Base-by-base conservation (phyloP, 2,113 vertebrate genomes). In the Ammospiza caudacuta region DNA sequence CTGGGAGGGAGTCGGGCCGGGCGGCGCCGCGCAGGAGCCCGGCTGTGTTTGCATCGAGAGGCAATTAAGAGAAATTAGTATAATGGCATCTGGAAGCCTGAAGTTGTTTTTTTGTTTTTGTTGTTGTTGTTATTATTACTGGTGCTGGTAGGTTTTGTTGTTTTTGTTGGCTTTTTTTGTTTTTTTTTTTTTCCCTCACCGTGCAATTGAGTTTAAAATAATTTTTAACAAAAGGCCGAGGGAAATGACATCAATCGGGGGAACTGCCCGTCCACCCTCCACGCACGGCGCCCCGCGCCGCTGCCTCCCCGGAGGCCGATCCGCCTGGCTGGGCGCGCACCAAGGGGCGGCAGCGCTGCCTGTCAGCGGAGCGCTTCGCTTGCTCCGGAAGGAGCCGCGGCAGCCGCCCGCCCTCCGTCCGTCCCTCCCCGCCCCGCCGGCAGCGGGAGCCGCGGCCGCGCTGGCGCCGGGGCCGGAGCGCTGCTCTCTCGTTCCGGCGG, bases 171-270 rank as follows among this genome's bases (percentile, higher is more conserved):
- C 6, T 31, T 55, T 55, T 54, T 31, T 24, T 31, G 19, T 19
- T 2, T 8, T 57, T 33, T 19, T 2, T 8, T 57, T 33, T 1
- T 41, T 15, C 31, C 21, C 16, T 67, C 55, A 2, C 76, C 8
- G n/a, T 91, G 54, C 78, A 78, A 44, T 72, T 43, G 78, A 93
- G 88, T 86, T 94, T 87, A 91, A 89, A 94, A 92, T 95, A 82
- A 95, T 80, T 83, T 80, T 83, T 81, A 68, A 81, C 76, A 81
- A 93, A 89, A 93, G 87, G 78, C 89, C 74, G 73, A 78, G 87
- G 82, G 88, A 82, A 89, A 89, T 87, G 80, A 91, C 92, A 91
- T 84, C 82, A 90, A 57, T 72, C 52, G 43, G 80, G 52, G 25
- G 35, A 83, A 41, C 74, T 68, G 82, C 62, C 62, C 82, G 52